Evolutionary conservation across 23 tunicate genomes (phyloP), one percentile per base, ranked within the genome.

Genomic region (Ascidia mentula): DNA sequence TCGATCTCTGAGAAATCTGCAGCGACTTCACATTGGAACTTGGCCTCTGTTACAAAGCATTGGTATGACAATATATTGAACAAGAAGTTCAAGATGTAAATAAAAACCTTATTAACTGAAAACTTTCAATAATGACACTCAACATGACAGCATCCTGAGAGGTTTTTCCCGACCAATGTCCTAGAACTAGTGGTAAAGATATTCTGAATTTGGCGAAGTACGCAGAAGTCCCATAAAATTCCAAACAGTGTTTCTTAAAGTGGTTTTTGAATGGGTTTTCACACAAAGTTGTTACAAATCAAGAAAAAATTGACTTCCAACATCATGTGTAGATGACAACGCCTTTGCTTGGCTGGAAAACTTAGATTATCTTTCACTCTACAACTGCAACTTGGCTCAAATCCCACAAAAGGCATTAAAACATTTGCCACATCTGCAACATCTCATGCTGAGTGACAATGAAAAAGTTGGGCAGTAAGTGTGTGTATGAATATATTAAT

Each of bases 11-110:
- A 46, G 20, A 30, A 77, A 69, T 18, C 40, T 91, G 38, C 76
- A 91, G 73, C 80, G 74, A 31, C 87, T 91, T 30, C 89, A 88
- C 40, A 91, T 91, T 73, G 87, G 89, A 34, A 78, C 78, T 6
- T 91, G 90, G 90, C 80, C 80, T 20, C 35, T 59, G 37, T 83
- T 79, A 3, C 72, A 74, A 59, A 40, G 36, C 26, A 88, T 88
- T 34, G 84, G 94, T 88, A 36, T 38, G 77, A 40, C 31, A 15
- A 69, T 12, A 24, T 26, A 22, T 42, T 9, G n/a, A n/a, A n/a
- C n/a, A n/a, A n/a, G n/a, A n/a, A n/a, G n/a, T n/a, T n/a, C n/a
- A n/a, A n/a, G n/a, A n/a, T n/a, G n/a, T n/a, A n/a, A n/a, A n/a
- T n/a, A n/a, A n/a, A n/a, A n/a, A n/a, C n/a, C n/a, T n/a, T n/a